Evolutionary conservation across 1,140 invertebrate genomes (phyloP), one percentile per base, ranked within the genome.

Genomic region (Ostrea edulis): DNA sequence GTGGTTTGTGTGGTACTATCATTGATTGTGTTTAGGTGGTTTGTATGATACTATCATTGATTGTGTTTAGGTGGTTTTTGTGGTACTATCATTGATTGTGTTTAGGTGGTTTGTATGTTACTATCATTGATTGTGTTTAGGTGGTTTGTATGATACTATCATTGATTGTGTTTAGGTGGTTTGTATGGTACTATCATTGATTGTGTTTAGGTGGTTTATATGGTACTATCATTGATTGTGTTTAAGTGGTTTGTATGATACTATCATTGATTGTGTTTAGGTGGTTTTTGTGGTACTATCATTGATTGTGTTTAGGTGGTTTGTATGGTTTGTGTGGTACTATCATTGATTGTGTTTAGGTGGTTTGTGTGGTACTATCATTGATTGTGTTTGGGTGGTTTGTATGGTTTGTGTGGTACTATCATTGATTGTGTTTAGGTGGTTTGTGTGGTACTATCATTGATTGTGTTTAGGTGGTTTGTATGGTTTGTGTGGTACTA

Each of bases 381-480:
- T n/a, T n/a, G 14, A n/a, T 8, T 83, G 44, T 83, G 82, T 52
- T 20, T 25, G 53, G 52, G 93, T 71, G 94, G 94, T 25, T 51
- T 90, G n/a, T 93, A 91, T 92, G 94, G 94, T 12, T n/a, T n/a
- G n/a, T n/a, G n/a, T n/a, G n/a, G n/a, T n/a, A n/a, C n/a, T n/a
- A n/a, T n/a, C n/a, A n/a, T n/a, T n/a, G 14, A n/a, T 8, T 83
- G 44, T 83, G 82, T 52, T 20, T 25, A 83, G 52, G 93, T 71
- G 94, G 94, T 25, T 51, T 90, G n/a, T 93, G 91, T 92, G 94
- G 94, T 12, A 82, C 77, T 22, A 91, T 94, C 5, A 92, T n/a
- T n/a, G 14, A n/a, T 8, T 83, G 44, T 83, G 82, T 52, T 20
- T 25, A 83, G 52, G 93, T 71, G 94, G 94, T 25, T 51, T 90